These are phyloP conservation scores for Ephestia elutella DNA, from an alignment of 1,140 invertebrate species.

Conservation along the genomic window DNA sequence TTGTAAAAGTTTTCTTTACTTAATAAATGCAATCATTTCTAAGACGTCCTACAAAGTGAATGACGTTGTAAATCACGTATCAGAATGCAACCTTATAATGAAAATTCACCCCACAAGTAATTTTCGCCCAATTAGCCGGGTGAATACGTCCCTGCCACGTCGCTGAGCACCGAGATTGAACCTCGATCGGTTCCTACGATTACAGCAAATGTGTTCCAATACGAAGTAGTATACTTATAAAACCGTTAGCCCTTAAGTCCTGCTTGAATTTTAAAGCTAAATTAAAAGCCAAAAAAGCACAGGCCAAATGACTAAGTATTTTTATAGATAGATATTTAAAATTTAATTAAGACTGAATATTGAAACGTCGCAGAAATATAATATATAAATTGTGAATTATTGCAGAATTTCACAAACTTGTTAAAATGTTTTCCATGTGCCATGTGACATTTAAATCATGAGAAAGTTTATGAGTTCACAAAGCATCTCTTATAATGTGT, in stretches of 20 bases:
- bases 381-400: too few species aligned
- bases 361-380: too few species aligned
- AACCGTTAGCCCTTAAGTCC: too few species aligned
- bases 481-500: constrained; percentile 8
- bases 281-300: too few species aligned
- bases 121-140: constrained; percentile 58
- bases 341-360: too few species aligned
- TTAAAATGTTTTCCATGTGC: neutral
- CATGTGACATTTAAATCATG: neutral
- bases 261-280: too few species aligned
- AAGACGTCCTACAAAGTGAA: neutral
- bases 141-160: constrained; percentile 48
- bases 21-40: too few species aligned
- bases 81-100: neutral
- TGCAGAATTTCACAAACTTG: neutral
- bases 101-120: constrained; percentile 30
- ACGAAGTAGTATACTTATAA: neutral
- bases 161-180: constrained; percentile 48
- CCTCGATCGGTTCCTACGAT: neutral
- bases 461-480: constrained; percentile 1
- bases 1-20: too few species aligned
- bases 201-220: neutral
- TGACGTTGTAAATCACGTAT: neutral
- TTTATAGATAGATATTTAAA: too few species aligned
- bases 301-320: too few species aligned